Evolutionary conservation across 2,888 invertebrate genomes (phyloP).

Genomic region (Bellardia bayeri): DNA sequence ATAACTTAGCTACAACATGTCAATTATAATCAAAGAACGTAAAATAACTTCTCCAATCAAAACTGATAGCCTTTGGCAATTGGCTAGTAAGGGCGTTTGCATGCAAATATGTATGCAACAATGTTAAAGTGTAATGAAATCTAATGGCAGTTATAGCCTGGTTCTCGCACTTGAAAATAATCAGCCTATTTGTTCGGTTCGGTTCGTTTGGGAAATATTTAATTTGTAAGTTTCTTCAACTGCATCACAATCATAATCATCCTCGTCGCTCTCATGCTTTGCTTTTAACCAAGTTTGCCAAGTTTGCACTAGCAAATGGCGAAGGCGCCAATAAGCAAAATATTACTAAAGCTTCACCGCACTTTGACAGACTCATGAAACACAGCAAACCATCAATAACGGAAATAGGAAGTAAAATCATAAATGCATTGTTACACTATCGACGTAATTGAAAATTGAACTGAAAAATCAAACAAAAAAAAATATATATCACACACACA

Average conservation of each 20-base stretch:
- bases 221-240: slow-evolving; percentile 66
- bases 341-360: slow-evolving; percentile 55
- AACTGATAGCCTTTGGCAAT: slow-evolving; percentile 54
- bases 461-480: slow-evolving; percentile 16
- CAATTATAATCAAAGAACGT: slow-evolving; percentile 44
- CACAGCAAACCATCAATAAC: slow-evolving; percentile 54
- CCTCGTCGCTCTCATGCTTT: not conserved
- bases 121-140: not conserved
- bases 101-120: not conserved
- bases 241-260: slow-evolving; percentile 62
- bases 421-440: slow-evolving; percentile 66
- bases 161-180: slow-evolving; percentile 59
- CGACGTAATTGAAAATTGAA: slow-evolving; percentile 58
- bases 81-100: not conserved
- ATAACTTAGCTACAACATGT: slow-evolving; percentile 56
- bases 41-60: slow-evolving; percentile 39
- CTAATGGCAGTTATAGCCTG: not conserved
- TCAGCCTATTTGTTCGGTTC: slow-evolving; percentile 41
- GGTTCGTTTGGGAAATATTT: slow-evolving; percentile 47
- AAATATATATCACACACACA: not conserved
- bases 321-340: slow-evolving; percentile 63
- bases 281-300: not conserved
- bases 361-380: slow-evolving; percentile 26
- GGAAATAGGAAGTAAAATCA: slow-evolving; percentile 67
- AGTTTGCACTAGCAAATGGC: slow-evolving; percentile 3